These are phyloP conservation scores for Xestia c-nigrum DNA, from an alignment of 2,888 invertebrate species.

Conservation along the genomic window DNA sequence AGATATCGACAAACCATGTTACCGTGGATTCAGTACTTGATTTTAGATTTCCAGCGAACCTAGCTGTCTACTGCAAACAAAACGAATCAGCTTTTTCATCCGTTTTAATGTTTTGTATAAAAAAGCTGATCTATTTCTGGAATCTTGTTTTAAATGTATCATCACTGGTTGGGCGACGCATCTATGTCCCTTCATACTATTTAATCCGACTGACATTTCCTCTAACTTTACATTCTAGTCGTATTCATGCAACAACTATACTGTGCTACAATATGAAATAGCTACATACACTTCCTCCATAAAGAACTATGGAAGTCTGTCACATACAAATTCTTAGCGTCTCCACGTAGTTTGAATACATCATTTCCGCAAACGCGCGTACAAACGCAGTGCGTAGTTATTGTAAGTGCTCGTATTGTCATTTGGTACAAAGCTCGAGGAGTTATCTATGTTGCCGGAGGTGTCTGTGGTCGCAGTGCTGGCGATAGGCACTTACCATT, in stretches of 20 bases:
- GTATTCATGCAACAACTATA: not conserved
- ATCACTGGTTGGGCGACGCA: not conserved
- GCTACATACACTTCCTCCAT: constrained; percentile 24
- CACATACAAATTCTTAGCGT: constrained; percentile 42
- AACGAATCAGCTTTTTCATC: no score
- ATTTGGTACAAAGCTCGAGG: constrained; percentile 73
- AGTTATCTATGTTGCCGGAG: constrained; percentile 63
- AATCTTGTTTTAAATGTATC: not conserved
- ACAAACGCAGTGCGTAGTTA: constrained; percentile 75
- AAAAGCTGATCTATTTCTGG: not conserved
- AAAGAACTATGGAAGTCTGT: constrained; percentile 19
- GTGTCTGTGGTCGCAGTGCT: constrained; percentile 36
- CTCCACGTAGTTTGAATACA: constrained; percentile 58
- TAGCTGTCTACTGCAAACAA: not conserved
- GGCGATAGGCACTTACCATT: constrained; percentile 35
- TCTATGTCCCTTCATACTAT: not conserved
- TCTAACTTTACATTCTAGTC: not conserved
- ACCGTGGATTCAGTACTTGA: not conserved
- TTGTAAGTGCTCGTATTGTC: constrained; percentile 79
- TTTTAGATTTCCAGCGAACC: not conserved
- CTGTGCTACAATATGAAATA: not conserved
- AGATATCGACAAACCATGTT: not conserved
- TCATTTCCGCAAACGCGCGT: constrained; percentile 63
- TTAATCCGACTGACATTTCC: not conserved
- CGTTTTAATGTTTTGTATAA: not conserved